Percentiles rank a stretch among this genome's conserved stretches.
Conservation (phyloP, 1,140 invertebrate genomes). For the Tachypleus tridentatus region DNA sequence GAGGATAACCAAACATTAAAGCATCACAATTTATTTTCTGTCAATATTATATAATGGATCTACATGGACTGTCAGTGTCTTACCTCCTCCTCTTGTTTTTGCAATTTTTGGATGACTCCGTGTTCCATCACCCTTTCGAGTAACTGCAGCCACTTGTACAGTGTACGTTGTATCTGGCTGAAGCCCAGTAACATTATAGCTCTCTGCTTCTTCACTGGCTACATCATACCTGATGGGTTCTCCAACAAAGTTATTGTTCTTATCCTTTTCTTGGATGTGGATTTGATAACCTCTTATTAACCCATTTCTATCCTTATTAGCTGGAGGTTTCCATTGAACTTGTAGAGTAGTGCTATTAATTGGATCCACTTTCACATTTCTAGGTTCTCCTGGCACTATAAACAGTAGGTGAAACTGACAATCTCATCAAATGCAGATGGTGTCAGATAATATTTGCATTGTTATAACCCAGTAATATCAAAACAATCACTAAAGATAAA, state of each 20-base stretch:
- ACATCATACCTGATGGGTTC: conserved; percentile 50
- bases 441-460: not conserved
- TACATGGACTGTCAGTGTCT: conserved; percentile 2
- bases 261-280: conserved; percentile 79
- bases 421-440: not conserved
- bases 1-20: conserved; percentile 1
- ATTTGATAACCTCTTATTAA: conserved; percentile 93
- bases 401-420: no score
- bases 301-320: conserved; percentile 82
- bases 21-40: not conserved
- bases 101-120: conserved; percentile 66
- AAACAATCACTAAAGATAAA: no score
- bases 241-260: conserved; percentile 41
- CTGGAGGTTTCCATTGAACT: conserved; percentile 82
- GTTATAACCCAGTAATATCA: not conserved
- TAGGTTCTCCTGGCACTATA: conserved; percentile 80
- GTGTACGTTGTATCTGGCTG: conserved; percentile 86
- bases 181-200: conserved; percentile 71
- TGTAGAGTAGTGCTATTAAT: conserved; percentile 87
- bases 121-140: conserved; percentile 86
- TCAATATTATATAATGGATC: not conserved
- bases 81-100: conserved; percentile 73
- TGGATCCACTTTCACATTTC: conserved; percentile 68
- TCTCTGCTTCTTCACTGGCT: conserved; percentile 56
- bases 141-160: conserved; percentile 71